Conservation (phyloP, 1,140 invertebrate species). For the Drosophila bifasciata region DNA sequence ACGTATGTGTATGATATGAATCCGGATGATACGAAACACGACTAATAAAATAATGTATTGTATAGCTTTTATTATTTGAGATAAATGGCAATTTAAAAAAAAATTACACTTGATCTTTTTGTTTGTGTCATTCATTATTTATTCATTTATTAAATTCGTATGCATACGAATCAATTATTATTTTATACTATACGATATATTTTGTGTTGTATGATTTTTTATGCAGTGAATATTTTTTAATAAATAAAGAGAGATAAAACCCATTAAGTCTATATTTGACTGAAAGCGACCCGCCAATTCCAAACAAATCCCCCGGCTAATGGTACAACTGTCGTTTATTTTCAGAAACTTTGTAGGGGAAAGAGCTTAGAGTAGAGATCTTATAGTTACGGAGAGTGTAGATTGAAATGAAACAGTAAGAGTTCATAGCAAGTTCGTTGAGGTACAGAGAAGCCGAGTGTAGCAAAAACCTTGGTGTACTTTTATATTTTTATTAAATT, state of each 20-base stretch:
- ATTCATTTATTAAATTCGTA: constrained; percentile 64
- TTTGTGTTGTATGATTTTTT: constrained; percentile 81
- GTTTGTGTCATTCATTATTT: constrained; percentile 62
- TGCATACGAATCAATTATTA: constrained; percentile 75
- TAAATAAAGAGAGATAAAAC: constrained; percentile 71
- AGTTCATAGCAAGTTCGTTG: constrained; percentile 3
- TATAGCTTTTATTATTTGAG: constrained; percentile 55
- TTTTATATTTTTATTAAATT: constrained; percentile 1
- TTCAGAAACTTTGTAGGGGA: too few relatives aligned
- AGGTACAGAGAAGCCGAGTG: constrained; percentile 54
- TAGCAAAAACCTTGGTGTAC: constrained; percentile 40
- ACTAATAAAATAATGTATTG: constrained; percentile 55
- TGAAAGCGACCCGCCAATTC: too few relatives aligned
- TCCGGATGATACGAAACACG: constrained; percentile 79
- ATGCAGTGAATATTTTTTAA: constrained; percentile 74
- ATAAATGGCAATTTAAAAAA: constrained; percentile 27
- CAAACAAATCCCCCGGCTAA: too few relatives aligned
- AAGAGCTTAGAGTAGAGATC: too few relatives aligned
- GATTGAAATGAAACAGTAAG: not conserved
- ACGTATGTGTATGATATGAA: constrained; percentile 64
- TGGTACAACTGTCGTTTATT: too few relatives aligned
- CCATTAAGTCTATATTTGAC: not conserved
- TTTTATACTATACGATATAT: constrained; percentile 66
- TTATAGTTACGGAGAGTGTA: not conserved
- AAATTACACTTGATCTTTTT: constrained; percentile 45